Base-by-base conservation (phyloP, 2,113 vertebrate genomes). In the Aegotheles bennettii region DNA sequence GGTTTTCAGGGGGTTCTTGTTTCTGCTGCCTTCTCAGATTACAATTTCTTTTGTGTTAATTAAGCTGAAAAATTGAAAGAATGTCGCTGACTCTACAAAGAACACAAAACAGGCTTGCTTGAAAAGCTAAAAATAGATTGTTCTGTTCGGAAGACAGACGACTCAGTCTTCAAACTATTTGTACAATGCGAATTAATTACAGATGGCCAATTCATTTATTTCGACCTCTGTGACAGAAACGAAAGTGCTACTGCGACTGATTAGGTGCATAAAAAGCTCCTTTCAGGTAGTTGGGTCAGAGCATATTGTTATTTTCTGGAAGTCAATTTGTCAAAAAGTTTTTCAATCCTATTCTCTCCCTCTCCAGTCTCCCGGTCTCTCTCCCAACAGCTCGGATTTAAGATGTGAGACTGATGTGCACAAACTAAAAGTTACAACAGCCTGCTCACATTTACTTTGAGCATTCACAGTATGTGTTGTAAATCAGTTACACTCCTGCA, bases 51-150 rank as follows among this genome's bases (percentile, higher is more conserved):
- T 95, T 95, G 95, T 97, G 97, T 96, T 98, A 98, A 98, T 98
- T 97, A 97, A 97, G 95, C 95, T 84, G 81, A 95, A 94, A 98
- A 97, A 97, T 95, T 76, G 95, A 96, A 97, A 97, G 96, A 98
- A 98, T 97, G 97, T 97, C 90, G 61, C 96, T 97, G 97, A 97
- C 97, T 98, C 96, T 96, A 96, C 97, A 97, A 96, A 98, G 97
- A 98, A 93, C 93, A 95, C 96, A 97, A 97, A 98, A 96, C 95
- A 97, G 95, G 87, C 96, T 97, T 70, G 94, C 96, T 96, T 84
- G 73, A 94, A 95, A 84, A 88, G 94, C 97, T 98, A 97, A 97
- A 97, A 96, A 97, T 95, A 97, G 97, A 95, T 90, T 23, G 74
- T 94, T 97, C 97, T 94, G 96, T 95, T 96, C 78, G 15, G 95